These are phyloP conservation scores for Menidia menidia DNA, from an alignment of 2,797 vertebrate species.

Conservation along the genomic window DNA sequence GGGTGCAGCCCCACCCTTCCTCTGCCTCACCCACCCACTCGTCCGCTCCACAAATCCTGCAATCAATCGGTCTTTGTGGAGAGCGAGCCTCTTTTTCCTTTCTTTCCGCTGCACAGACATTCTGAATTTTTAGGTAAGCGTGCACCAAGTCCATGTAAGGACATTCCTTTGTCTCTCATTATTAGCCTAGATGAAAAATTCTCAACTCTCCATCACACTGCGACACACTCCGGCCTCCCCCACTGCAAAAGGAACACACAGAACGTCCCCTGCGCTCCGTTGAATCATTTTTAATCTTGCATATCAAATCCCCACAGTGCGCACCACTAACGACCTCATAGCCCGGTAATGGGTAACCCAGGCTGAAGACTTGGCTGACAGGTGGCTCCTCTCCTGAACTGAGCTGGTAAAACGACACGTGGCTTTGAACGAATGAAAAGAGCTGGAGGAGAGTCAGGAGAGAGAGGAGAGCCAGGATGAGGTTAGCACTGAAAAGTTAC, in stretches of 20 bases:
- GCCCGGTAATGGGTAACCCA: background rate
- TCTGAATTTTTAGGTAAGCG: constrained; percentile 5
- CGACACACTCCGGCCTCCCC: constrained; percentile 3
- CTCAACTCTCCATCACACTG: constrained; percentile 26
- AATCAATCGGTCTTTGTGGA: constrained; percentile 78
- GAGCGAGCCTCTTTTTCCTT: constrained; percentile 19
- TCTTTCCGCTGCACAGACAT: constrained; percentile 24
- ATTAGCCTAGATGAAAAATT: constrained; percentile 46
- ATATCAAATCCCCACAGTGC: background rate
- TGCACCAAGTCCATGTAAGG: constrained; percentile 29
- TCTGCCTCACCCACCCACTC: constrained; percentile 35
- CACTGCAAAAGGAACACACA: constrained; percentile 14
- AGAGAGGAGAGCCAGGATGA: constrained; percentile 55
- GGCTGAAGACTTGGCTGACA: constrained; percentile 7
- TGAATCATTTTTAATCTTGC: background rate
- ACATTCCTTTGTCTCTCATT: constrained; percentile 27
- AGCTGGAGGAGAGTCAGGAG: constrained; percentile 41
- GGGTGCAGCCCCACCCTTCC: constrained; percentile 66
- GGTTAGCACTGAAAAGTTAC: constrained; percentile 5
- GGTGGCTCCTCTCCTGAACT: constrained; percentile 19
- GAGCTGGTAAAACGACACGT: constrained; percentile 20
- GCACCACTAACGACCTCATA: background rate
- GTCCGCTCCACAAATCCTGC: constrained; percentile 31
- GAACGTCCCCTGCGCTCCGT: constrained; percentile 3
- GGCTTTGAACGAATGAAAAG: constrained; percentile 17